Base-by-base conservation (phyloP, 2,797 vertebrate genomes). In the Ctenosaura bakeri region DNA sequence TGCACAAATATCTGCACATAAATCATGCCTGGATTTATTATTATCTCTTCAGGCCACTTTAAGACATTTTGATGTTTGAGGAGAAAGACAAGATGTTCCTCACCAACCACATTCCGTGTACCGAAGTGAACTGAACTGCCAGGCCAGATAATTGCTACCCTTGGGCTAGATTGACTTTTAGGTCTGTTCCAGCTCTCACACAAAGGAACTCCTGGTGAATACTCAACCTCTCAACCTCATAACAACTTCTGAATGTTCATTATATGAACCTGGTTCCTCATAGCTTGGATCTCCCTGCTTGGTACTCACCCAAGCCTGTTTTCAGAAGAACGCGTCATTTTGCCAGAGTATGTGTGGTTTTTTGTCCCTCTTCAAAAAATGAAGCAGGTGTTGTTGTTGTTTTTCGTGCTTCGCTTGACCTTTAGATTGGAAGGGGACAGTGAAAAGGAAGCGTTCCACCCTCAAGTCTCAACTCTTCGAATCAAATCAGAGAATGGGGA, bases 401-500 rank as follows among this genome's bases (percentile, higher is more conserved):
- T 52, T 52, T 52, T 52, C 59, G 8, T 13, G 6, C 78, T 42
- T n/a, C 59, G n/a, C 83, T 35, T 89, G 26, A 0, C 71, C 1
- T 50, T 26, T 91, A 97, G 98, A 89, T 35, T 82, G 69, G 93
- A 92, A 93, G 18, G 16, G 0, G 38, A 46, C 13, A 90, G 89
- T 87, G 79, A 80, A 9, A 94, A 84, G 2, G 83, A 20, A 18
- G 86, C 92, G 0, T 52, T 85, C 0, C 86, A 81, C 2, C 52
- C 84, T 0, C 66, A 91, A 1, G 12, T 96, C 89, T 95, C 97
- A 77, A 95, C 96, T 0, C 97, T 99, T 82, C 98, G 98, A 50
- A 89, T 99, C 94, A 98, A 96, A 92, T 99, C 98, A 0, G 99
- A 99, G 96, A 97, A 98, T 0, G 98, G 98, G 14, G 97, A 97